A percentile compares a stretch with the other conserved stretches of the same genome.
phyloP scores from a whole-genome alignment of 2,888 invertebrate genomes.

The Agapetus fuscipes region DNA sequence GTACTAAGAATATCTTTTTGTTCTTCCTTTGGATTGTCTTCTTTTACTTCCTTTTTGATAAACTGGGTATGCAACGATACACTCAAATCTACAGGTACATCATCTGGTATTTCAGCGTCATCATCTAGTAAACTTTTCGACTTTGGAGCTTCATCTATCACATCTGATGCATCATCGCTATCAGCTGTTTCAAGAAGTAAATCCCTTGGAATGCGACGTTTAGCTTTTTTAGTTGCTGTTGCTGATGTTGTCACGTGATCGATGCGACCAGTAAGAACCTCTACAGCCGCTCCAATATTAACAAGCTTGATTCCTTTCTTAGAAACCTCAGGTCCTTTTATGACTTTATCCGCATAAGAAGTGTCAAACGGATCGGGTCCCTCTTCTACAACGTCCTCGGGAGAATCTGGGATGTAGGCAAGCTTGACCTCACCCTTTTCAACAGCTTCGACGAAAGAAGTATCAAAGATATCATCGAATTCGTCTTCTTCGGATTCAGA shows the following conservation, averaged over 20 bases:
- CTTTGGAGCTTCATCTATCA: constrained; percentile 24
- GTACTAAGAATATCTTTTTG: constrained; percentile 34
- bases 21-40: constrained; percentile 26
- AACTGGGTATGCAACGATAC: constrained; percentile 50
- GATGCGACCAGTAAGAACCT: constrained; percentile 75
- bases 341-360: constrained; percentile 74
- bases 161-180: constrained; percentile 35
- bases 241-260: constrained; percentile 60
- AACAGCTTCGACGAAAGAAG: constrained; percentile 77
- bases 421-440: constrained; percentile 79
- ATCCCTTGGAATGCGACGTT: constrained; percentile 56
- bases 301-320: constrained; percentile 69
- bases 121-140: constrained; percentile 64
- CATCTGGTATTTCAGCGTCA: constrained; percentile 56
- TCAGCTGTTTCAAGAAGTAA: constrained; percentile 55
- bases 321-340: constrained; percentile 63
- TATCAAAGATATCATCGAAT: constrained; percentile 80
- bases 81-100: constrained; percentile 62
- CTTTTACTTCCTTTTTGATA: constrained; percentile 34
- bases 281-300: constrained; percentile 78
- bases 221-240: constrained; percentile 37
- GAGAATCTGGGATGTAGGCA: constrained; percentile 80
- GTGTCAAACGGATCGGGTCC: constrained; percentile 84
- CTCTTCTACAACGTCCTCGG: constrained; percentile 55
- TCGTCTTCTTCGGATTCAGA: constrained; percentile 62